A percentile compares a stretch with the other conserved stretches of the same genome.
phyloP scores from a whole-genome alignment of 2,888 invertebrate genomes.

The Drosophila barbarae region DNA sequence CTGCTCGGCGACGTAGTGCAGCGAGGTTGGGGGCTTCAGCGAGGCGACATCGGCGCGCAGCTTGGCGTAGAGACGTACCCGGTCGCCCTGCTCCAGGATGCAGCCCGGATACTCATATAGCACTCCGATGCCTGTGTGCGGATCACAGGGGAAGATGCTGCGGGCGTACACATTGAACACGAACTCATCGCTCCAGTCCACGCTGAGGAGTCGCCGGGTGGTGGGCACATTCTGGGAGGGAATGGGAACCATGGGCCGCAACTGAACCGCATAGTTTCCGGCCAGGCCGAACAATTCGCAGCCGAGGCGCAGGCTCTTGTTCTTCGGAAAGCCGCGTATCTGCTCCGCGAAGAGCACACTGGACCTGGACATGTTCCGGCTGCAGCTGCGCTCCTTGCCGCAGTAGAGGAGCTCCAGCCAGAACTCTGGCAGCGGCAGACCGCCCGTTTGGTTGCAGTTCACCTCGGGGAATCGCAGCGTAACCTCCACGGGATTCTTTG shows the following conservation, averaged over 20 bases:
- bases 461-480: conserved; percentile 88
- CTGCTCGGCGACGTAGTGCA: conserved; percentile 84
- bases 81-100: conserved; percentile 87
- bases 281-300: conserved; percentile 91
- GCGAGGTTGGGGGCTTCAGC: conserved; percentile 83
- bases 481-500: conserved; percentile 86
- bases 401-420: conserved; percentile 90
- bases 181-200: conserved; percentile 91
- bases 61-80: conserved; percentile 89
- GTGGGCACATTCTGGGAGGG: conserved; percentile 81
- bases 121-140: conserved; percentile 86
- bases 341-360: conserved; percentile 89
- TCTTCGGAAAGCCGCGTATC: conserved; percentile 86
- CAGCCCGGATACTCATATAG: conserved; percentile 92
- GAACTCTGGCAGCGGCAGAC: conserved; percentile 83
- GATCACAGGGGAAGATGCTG: conserved; percentile 91
- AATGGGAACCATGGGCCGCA: conserved; percentile 84
- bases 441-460: conserved; percentile 81
- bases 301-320: conserved; percentile 84
- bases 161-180: conserved; percentile 91
- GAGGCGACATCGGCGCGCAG: conserved; percentile 86
- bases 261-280: conserved; percentile 88
- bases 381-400: conserved; percentile 87
- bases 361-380: conserved; percentile 80
- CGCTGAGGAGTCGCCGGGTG: conserved; percentile 78